These are phyloP conservation scores for Zeuzera pyrina DNA, from an alignment of 2,888 invertebrate species.

Conservation along the genomic window DNA sequence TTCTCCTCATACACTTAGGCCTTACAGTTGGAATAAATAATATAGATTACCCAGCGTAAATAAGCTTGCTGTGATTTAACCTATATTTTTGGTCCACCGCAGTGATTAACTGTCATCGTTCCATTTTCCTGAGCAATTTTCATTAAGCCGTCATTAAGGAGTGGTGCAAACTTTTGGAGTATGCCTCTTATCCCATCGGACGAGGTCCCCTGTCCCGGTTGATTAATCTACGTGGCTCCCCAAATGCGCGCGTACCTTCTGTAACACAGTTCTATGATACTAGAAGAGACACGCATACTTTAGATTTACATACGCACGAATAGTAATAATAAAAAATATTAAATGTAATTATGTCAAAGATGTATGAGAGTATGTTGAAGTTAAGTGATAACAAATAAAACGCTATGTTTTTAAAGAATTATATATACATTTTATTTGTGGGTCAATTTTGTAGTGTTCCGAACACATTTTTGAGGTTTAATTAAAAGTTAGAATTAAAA, in stretches of 20 bases:
- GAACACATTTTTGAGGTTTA: too few relatives aligned
- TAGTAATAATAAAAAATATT: not conserved
- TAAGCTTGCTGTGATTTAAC: conserved; percentile 5
- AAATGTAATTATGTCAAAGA: too few relatives aligned
- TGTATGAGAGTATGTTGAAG: too few relatives aligned
- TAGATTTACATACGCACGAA: not conserved
- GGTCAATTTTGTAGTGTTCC: too few relatives aligned
- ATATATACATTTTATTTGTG: too few relatives aligned
- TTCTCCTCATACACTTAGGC: too few relatives aligned
- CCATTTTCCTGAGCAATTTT: conserved; percentile 36
- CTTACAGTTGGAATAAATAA: too few relatives aligned
- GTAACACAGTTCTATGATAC: conserved; percentile 4
- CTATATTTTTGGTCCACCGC: conserved; percentile 15
- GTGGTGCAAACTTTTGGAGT: conserved; percentile 39
- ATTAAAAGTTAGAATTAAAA: too few relatives aligned
- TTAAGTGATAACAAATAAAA: too few relatives aligned
- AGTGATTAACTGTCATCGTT: conserved; percentile 38
- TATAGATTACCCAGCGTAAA: too few relatives aligned
- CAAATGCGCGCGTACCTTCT: conserved; percentile 15
- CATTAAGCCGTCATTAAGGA: conserved; percentile 51
- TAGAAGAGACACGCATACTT: conserved; percentile 7
- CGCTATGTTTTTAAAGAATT: too few relatives aligned
- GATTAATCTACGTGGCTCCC: conserved; percentile 45
- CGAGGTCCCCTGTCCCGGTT: conserved; percentile 37
- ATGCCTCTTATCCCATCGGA: conserved; percentile 35